These are phyloP conservation scores for Plebejus anna DNA, from an alignment of 2,888 invertebrate species.

Conservation along the genomic window DNA sequence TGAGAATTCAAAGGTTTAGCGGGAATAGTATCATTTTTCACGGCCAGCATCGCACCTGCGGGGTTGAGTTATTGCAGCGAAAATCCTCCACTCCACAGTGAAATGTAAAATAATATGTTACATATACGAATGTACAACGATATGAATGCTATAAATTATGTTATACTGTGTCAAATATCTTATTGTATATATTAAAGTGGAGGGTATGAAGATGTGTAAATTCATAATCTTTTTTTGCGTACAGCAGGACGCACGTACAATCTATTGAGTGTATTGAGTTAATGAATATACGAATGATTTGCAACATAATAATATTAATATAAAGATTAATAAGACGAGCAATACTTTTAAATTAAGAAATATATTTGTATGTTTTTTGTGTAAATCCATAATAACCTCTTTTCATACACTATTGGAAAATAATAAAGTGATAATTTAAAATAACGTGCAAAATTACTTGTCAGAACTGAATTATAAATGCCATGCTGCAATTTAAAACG, in stretches of 20 bases:
- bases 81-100: conserved; percentile 34
- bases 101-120: conserved; percentile 34
- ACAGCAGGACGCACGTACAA: no score
- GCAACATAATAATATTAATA: no score
- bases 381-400: background rate
- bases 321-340: no score
- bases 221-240: no score
- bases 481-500: conserved; percentile 1
- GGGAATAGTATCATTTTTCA: conserved; percentile 35
- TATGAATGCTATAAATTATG: conserved; percentile 13
- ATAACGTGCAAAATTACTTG: background rate
- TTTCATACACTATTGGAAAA: background rate
- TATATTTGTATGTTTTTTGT: background rate
- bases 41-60: conserved; percentile 37
- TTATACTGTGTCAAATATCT: background rate
- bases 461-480: background rate
- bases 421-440: background rate
- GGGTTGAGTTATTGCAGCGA: conserved; percentile 37
- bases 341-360: no score
- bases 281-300: no score
- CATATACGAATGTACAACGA: conserved; percentile 4
- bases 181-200: background rate
- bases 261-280: no score
- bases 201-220: background rate
- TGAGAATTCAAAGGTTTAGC: conserved; percentile 19